Evolutionary conservation across 2,113 vertebrate genomes (phyloP).

Genomic region (Notarius quadriscutis): DNA sequence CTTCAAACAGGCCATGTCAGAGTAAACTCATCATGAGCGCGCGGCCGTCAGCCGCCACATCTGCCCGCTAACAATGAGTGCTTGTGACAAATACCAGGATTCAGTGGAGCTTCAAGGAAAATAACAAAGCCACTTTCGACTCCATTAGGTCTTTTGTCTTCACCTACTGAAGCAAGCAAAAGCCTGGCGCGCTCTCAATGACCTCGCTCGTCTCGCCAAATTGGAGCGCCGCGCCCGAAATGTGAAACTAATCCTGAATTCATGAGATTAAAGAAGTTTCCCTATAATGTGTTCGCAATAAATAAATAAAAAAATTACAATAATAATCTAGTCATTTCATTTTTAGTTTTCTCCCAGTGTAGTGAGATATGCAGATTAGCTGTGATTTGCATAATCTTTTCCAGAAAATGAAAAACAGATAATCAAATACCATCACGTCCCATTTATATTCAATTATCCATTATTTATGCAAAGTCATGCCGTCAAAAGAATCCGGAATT

Average conservation of each 20-base stretch:
- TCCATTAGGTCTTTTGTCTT: conserved; percentile 76
- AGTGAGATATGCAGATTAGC: conserved; percentile 72
- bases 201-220: conserved; percentile 65
- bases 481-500: conserved; percentile 64
- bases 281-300: conserved; percentile 58
- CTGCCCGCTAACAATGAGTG: conserved; percentile 59
- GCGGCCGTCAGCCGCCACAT: conserved; percentile 60
- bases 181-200: conserved; percentile 63
- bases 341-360: conserved; percentile 62
- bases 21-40: conserved; percentile 65
- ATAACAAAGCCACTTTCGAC: conserved; percentile 74
- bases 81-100: conserved; percentile 65
- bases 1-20: conserved; percentile 64
- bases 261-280: conserved; percentile 76
- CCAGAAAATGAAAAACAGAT: conserved; percentile 76
- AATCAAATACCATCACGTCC: conserved; percentile 76
- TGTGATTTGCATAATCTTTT: conserved; percentile 76
- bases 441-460: conserved; percentile 78
- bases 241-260: conserved; percentile 76
- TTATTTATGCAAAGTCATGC: conserved; percentile 73
- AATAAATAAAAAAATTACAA: conserved; percentile 30
- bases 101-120: conserved; percentile 71
- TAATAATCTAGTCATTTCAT: conserved; percentile 72
- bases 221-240: conserved; percentile 63
- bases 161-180: conserved; percentile 71